phyloP scores from a whole-genome alignment of 1,140 invertebrate genomes.

The Orius laevigatus region DNA sequence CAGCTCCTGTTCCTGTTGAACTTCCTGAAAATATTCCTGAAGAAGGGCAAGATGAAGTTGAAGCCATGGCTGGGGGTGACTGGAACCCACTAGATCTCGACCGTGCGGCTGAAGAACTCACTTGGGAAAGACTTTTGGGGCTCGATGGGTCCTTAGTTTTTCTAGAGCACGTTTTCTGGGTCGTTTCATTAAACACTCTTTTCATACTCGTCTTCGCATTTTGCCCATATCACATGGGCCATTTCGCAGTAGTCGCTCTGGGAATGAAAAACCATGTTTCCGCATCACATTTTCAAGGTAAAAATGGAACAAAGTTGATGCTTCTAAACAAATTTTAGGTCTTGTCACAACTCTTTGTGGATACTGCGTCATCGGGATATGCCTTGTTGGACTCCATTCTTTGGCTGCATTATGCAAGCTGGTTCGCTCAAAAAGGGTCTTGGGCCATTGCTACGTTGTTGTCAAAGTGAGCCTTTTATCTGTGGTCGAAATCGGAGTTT shows the following conservation, averaged over 20 bases:
- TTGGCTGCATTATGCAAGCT: conserved; percentile 57
- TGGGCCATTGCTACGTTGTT: conserved; percentile 92
- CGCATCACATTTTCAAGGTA: conserved; percentile 71
- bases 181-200: conserved; percentile 88
- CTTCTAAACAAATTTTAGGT: conserved; percentile 27
- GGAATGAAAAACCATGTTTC: conserved; percentile 57
- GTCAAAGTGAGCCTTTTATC: conserved; percentile 80
- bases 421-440: conserved; percentile 60
- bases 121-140: conserved; percentile 91
- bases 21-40: conserved; percentile 3
- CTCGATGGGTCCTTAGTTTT: conserved; percentile 91
- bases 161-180: conserved; percentile 98
- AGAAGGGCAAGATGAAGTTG: conserved; percentile 17
- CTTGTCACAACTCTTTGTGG: conserved; percentile 83
- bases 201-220: conserved; percentile 93
- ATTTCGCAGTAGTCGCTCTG: conserved; percentile 58
- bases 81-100: conserved; percentile 99
- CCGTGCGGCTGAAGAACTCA: conserved; percentile 88
- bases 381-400: conserved; percentile 68
- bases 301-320: too few relatives aligned
- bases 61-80: conserved; percentile 55
- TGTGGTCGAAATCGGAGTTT: conserved; percentile 88
- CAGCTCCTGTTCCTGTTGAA: conserved; percentile 14
- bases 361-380: conserved; percentile 78
- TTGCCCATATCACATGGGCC: conserved; percentile 89